phyloP scores from a whole-genome alignment of 2,113 vertebrate genomes.

The Garra rufa region DNA sequence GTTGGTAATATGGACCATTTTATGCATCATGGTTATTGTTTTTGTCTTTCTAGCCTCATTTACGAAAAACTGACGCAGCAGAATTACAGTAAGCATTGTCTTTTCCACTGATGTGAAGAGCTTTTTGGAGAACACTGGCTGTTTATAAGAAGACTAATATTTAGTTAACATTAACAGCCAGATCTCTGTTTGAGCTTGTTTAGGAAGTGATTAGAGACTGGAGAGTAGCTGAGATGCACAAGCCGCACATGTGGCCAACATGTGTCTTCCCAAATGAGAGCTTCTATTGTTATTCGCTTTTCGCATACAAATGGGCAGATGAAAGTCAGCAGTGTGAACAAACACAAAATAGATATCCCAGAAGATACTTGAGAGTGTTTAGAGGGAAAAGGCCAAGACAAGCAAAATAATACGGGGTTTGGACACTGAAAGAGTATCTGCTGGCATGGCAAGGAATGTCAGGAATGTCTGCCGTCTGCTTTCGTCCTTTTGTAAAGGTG shows the following conservation, averaged over 20 bases:
- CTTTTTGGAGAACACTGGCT: constrained; percentile 18
- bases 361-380: constrained; percentile 49
- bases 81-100: constrained; percentile 9
- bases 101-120: constrained; percentile 23
- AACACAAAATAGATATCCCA: constrained; percentile 59
- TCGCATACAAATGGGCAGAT: constrained; percentile 58
- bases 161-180: constrained; percentile 46
- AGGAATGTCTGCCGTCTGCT: constrained; percentile 74
- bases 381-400: constrained; percentile 47
- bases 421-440: constrained; percentile 51
- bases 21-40: neutral
- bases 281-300: constrained; percentile 43
- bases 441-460: constrained; percentile 62
- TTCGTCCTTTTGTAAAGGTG: constrained; percentile 62
- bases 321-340: constrained; percentile 58
- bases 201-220: constrained; percentile 56
- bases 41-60: constrained; percentile 14
- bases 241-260: constrained; percentile 64
- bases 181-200: constrained; percentile 45
- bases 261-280: constrained; percentile 55
- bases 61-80: neutral
- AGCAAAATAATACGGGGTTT: constrained; percentile 54
- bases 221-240: constrained; percentile 48
- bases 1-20: neutral
- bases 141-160: constrained; percentile 51